Evolutionary conservation across 2,113 vertebrate genomes (phyloP).

Genomic region (Murina feae): DNA sequence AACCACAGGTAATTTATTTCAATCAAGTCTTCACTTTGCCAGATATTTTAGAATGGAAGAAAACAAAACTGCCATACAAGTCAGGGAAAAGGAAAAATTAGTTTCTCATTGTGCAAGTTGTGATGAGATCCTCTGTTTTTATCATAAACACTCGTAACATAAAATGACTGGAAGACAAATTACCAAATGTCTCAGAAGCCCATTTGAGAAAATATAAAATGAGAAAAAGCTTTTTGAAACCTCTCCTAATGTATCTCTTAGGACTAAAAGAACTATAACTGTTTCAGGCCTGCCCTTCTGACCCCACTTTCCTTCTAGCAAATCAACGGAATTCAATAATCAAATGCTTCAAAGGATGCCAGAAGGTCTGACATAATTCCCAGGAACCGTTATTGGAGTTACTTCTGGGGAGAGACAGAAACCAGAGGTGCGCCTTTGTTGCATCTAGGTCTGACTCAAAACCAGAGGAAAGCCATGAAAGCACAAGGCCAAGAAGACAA

Average conservation of each 20-base stretch:
- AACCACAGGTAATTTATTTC: not conserved
- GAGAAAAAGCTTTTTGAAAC: not conserved
- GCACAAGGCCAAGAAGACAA: conserved; percentile 10
- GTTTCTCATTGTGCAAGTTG: conserved; percentile 4
- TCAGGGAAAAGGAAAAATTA: not conserved
- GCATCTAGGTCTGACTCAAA: conserved; percentile 12
- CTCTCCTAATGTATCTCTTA: not conserved
- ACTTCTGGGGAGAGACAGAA: not conserved
- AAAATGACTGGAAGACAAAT: not conserved
- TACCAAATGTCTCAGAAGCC: not conserved
- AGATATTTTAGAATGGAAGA: not conserved
- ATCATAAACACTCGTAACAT: not conserved
- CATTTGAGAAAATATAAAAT: conserved; percentile 19
- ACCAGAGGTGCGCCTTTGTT: not conserved
- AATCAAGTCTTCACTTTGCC: not conserved
- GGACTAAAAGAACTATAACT: not conserved
- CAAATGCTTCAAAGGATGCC: not conserved
- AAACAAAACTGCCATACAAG: not conserved
- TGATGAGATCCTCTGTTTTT: not conserved
- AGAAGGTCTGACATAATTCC: not conserved
- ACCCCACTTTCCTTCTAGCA: conserved; percentile 3
- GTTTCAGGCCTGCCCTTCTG: not conserved
- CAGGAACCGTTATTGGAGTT: not conserved
- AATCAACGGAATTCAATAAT: conserved; percentile 31
- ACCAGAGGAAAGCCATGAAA: not conserved